These are phyloP conservation scores for Sebastes cheni DNA, from an alignment of 2,797 vertebrate species.

Conservation along the genomic window DNA sequence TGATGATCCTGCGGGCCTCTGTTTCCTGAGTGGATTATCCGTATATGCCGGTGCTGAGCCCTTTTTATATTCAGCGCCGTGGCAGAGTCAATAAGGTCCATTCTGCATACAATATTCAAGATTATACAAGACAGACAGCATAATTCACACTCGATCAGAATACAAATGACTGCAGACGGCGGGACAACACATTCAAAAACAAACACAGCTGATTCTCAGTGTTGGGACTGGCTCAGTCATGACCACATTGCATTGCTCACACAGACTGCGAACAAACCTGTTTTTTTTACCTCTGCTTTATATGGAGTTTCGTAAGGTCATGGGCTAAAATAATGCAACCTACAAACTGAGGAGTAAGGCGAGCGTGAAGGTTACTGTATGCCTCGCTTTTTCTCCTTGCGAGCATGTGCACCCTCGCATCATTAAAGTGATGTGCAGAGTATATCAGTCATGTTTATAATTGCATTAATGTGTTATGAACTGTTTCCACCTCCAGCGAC, in stretches of 20 bases:
- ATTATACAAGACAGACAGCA: constrained; percentile 83
- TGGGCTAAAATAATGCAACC: constrained; percentile 35
- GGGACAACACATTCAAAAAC: constrained; percentile 69
- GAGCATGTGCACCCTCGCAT: background rate
- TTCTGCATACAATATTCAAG: constrained; percentile 85
- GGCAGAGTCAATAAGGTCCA: constrained; percentile 80
- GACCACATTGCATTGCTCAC: constrained; percentile 25
- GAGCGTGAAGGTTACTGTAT: constrained; percentile 52
- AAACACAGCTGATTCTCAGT: constrained; percentile 75
- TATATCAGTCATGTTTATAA: constrained; percentile 61
- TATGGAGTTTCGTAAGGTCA: constrained; percentile 28
- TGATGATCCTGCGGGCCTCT: constrained; percentile 79
- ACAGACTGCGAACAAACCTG: background rate
- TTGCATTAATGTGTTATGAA: constrained; percentile 57
- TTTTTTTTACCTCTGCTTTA: constrained; percentile 3
- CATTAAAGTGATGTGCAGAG: constrained; percentile 45
- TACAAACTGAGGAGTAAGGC: constrained; percentile 15
- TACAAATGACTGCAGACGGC: constrained; percentile 77
- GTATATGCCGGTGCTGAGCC: constrained; percentile 73
- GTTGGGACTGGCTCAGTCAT: constrained; percentile 48
- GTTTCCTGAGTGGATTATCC: constrained; percentile 84
- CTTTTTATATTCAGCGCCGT: constrained; percentile 78
- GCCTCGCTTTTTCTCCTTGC: background rate
- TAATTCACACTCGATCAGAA: constrained; percentile 82
- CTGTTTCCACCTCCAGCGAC: constrained; percentile 85